Conservation (phyloP, 2,113 vertebrate genomes). For the Microtus ochrogaster region DNA sequence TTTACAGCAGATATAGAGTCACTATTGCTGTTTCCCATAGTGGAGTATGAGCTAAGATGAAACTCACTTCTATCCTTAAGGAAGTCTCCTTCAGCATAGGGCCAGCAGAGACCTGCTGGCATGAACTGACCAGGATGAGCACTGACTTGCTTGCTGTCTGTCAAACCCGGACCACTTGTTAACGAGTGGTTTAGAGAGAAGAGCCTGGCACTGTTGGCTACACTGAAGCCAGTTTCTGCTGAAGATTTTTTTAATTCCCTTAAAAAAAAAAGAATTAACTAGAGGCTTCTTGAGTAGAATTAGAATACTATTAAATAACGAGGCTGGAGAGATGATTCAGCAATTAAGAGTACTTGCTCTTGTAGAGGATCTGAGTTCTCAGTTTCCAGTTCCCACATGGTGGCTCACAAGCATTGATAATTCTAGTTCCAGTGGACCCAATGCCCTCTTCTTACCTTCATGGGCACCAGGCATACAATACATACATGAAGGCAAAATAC, state of each 20-base stretch:
- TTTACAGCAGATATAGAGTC: conserved; percentile 28
- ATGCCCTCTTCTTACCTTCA: not conserved
- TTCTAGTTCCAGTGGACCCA: not conserved
- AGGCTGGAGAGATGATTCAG: not conserved
- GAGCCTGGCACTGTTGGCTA: conserved; percentile 5
- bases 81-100: conserved; percentile 60
- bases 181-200: conserved; percentile 38
- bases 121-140: not conserved
- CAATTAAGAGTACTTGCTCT: not conserved
- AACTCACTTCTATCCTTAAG: conserved; percentile 51
- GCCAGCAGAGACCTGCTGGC: conserved; percentile 16
- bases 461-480: not conserved
- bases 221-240: conserved; percentile 51
- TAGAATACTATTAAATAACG: conserved; percentile 43
- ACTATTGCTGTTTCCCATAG: conserved; percentile 20
- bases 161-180: not conserved
- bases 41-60: not conserved
- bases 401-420: not conserved
- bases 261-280: conserved; percentile 21
- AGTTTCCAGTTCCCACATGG: not conserved
- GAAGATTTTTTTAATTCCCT: conserved; percentile 67
- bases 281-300: conserved; percentile 54
- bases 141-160: not conserved
- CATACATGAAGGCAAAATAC: not conserved
- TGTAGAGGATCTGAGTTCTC: not conserved